Conservation (phyloP, 2,888 invertebrate species). For the Leptinotarsa peninsularis region DNA sequence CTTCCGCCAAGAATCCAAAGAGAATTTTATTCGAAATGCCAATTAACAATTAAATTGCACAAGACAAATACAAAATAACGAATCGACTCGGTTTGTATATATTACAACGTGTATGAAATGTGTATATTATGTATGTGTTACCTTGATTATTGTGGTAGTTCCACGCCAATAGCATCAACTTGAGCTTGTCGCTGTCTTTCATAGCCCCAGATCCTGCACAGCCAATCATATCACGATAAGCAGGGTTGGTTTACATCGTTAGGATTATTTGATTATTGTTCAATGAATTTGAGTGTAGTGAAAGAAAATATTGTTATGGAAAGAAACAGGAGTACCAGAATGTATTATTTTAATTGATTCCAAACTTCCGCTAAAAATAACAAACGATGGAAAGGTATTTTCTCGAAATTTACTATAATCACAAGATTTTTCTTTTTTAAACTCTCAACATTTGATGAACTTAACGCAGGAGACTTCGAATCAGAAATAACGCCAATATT, state of each 20-base stretch:
- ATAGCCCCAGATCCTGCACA: slow-evolving; percentile 70
- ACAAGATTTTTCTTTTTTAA: no score
- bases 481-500: no score
- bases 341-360: no score
- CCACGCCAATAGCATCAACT: slow-evolving; percentile 90
- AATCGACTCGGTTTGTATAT: slow-evolving; percentile 32
- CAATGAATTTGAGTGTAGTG: neutral
- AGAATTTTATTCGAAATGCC: neutral
- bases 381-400: no score
- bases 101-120: slow-evolving; percentile 34
- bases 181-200: slow-evolving; percentile 89
- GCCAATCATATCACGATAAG: slow-evolving; percentile 66
- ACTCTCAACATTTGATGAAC: no score
- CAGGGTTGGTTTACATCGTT: slow-evolving; percentile 61
- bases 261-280: slow-evolving; percentile 27
- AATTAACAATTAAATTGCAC: slow-evolving; percentile 27
- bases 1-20: slow-evolving; percentile 8
- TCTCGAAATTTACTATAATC: no score
- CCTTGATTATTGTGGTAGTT: slow-evolving; percentile 87
- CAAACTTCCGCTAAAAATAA: no score
- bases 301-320: neutral
- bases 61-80: slow-evolving; percentile 30
- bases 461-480: no score
- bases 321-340: neutral
- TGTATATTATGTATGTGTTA: slow-evolving; percentile 59